These are phyloP conservation scores for Syngnathus typhle DNA, from an alignment of 2,113 vertebrate species.

Conservation along the genomic window DNA sequence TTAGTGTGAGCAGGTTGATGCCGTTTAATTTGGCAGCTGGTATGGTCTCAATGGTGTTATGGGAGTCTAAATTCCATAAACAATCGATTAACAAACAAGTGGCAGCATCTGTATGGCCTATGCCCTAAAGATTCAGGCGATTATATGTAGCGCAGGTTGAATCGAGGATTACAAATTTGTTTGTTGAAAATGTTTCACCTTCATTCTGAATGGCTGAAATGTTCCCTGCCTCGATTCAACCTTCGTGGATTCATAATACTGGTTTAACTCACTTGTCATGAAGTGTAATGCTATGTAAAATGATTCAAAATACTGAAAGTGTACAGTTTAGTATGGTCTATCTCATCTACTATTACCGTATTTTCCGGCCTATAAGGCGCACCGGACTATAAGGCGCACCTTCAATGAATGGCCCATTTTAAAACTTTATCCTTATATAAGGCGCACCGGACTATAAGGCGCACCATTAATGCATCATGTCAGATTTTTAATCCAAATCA, in stretches of 20 bases:
- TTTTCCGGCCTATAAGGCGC: too few relatives aligned
- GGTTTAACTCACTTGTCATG: too few relatives aligned
- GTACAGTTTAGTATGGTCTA: background rate
- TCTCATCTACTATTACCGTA: background rate
- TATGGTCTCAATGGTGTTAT: background rate
- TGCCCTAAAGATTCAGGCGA: background rate
- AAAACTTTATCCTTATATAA: too few relatives aligned
- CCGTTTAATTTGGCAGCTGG: background rate
- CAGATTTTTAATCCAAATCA: too few relatives aligned
- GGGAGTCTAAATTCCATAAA: background rate
- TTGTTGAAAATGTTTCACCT: background rate
- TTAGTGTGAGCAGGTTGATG: background rate
- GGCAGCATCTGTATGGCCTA: background rate
- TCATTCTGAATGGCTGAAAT: background rate
- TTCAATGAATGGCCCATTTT: too few relatives aligned
- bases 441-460: too few relatives aligned
- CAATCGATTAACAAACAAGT: background rate
- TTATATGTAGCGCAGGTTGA: background rate
- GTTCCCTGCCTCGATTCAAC: too few relatives aligned
- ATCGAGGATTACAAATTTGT: background rate
- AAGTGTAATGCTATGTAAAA: background rate
- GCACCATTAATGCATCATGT: too few relatives aligned
- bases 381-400: too few relatives aligned
- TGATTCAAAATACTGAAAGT: background rate
- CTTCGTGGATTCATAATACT: too few relatives aligned